Base-by-base conservation (phyloP, 2,113 vertebrate genomes). In the Gallinago media region DNA sequence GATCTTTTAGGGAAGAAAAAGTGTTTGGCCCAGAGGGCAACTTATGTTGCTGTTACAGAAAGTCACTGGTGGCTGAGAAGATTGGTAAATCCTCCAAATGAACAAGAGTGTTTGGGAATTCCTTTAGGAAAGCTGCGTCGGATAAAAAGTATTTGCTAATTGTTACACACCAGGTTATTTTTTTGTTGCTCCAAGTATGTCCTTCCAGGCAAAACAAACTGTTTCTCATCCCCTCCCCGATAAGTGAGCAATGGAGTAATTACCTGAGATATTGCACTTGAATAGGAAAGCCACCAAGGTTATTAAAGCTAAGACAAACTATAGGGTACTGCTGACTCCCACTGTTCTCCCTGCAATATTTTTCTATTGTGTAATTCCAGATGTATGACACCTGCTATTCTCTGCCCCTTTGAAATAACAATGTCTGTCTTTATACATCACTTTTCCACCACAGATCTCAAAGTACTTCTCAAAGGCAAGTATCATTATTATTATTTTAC, bases 391-490 rank as follows among this genome's bases (percentile, higher is more conserved):
- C 87, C 93, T 85, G 83, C 88, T 92, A 67, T 78, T 90, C 82
- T 29, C 61, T 13, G 7, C 81, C 40, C 36, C 65, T 95, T 96
- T 94, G 61, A 96, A 77, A 86, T 90, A 92, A 76, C 80, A 87
- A 42, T 12, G 8, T 23, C 83, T 88, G 47, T 67, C 65, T 86
- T 85, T 86, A 50, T 50, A 15, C 54, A 56, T 61, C 3, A 18
- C 23, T 90, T 91, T 87, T 75, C 83, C 31, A 92, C 44, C 50
- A 54, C 40, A 77, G 79, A 81, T 49, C 38, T 86, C 63, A 44
- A 88, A 95, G 56, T 56, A 19, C 55, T 84, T 92, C 68, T 73
- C 55, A 65, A 82, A 91, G 65, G n/a, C 65, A 56, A 75, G 61
- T 23, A 34, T 70, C 71, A 63, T 75, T 84, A n/a, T 63, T 46